Conservation (phyloP, 2,888 invertebrate genomes). For the Pammene fasciana region DNA sequence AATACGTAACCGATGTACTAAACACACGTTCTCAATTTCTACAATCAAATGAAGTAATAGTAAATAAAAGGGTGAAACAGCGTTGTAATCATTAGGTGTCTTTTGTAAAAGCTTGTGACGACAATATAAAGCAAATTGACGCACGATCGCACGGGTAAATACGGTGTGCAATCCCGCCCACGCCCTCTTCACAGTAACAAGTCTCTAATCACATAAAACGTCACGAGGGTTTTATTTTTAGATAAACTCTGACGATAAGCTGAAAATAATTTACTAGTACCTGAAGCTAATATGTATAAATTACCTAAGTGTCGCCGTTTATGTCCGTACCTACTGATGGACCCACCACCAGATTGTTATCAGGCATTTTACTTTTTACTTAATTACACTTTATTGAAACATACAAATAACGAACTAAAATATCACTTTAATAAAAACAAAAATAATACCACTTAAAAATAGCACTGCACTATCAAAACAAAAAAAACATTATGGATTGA, state of each 20-base stretch:
- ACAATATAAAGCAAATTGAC: slow-evolving; percentile 74
- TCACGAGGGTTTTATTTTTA: slow-evolving; percentile 38
- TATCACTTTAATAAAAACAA: too few relatives aligned
- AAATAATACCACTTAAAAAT: too few relatives aligned
- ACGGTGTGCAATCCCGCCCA: slow-evolving; percentile 62
- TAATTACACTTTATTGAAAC: too few relatives aligned
- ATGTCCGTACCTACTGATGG: background rate
- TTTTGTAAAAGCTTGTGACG: slow-evolving; percentile 63
- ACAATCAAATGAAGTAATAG: slow-evolving; percentile 31
- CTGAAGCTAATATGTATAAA: background rate
- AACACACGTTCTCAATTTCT: slow-evolving; percentile 10
- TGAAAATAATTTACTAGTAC: slow-evolving; percentile 18
- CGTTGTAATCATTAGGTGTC: slow-evolving; percentile 28
- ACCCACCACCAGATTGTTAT: too few relatives aligned
- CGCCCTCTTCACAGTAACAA: slow-evolving; percentile 64
- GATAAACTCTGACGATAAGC: slow-evolving; percentile 31
- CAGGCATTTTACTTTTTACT: too few relatives aligned
- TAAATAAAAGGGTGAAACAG: slow-evolving; percentile 37
- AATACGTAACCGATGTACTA: slow-evolving; percentile 7
- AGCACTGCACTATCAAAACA: too few relatives aligned
- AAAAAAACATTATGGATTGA: background rate
- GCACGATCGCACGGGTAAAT: slow-evolving; percentile 63
- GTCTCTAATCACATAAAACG: slow-evolving; percentile 44
- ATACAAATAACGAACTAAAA: too few relatives aligned
- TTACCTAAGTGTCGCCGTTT: background rate